phyloP scores from a whole-genome alignment of 2,797 vertebrate genomes.

The Rhabdophis nuchalis region DNA sequence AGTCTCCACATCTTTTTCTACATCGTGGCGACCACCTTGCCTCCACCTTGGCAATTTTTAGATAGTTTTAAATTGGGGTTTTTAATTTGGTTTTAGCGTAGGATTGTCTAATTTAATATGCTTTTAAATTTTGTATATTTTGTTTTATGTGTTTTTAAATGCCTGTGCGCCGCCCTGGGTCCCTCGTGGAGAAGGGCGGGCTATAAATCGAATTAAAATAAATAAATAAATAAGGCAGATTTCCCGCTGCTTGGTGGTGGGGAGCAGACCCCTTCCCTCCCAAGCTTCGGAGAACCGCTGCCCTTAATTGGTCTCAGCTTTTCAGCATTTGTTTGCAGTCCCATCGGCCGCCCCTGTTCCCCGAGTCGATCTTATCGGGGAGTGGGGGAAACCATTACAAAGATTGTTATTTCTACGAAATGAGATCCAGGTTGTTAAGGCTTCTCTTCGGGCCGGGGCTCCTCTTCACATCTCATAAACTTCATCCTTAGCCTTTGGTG shows the following conservation, averaged over 20 bases:
- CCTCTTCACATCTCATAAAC: conserved; percentile 48
- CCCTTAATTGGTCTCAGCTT: conserved; percentile 49
- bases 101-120: too few relatives aligned
- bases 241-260: neutral
- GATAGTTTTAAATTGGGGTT: too few relatives aligned
- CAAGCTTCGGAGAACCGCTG: neutral
- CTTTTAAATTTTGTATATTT: too few relatives aligned
- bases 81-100: too few relatives aligned
- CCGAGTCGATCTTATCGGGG: conserved; percentile 55
- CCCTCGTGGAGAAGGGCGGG: too few relatives aligned
- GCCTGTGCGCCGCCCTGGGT: too few relatives aligned
- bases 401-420: conserved; percentile 53
- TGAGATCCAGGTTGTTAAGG: conserved; percentile 47
- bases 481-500: conserved; percentile 32
- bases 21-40: too few relatives aligned
- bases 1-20: too few relatives aligned
- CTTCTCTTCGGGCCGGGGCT: neutral
- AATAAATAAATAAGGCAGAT: too few relatives aligned
- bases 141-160: too few relatives aligned
- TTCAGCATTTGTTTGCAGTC: conserved; percentile 47
- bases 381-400: conserved; percentile 38
- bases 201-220: too few relatives aligned
- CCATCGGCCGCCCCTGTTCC: conserved; percentile 50
- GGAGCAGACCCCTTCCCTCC: neutral
- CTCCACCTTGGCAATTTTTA: too few relatives aligned